A percentile compares a stretch with the other conserved stretches of the same genome.
phyloP scores from a whole-genome alignment of 2,113 vertebrate genomes.

The Chauna torquata region DNA sequence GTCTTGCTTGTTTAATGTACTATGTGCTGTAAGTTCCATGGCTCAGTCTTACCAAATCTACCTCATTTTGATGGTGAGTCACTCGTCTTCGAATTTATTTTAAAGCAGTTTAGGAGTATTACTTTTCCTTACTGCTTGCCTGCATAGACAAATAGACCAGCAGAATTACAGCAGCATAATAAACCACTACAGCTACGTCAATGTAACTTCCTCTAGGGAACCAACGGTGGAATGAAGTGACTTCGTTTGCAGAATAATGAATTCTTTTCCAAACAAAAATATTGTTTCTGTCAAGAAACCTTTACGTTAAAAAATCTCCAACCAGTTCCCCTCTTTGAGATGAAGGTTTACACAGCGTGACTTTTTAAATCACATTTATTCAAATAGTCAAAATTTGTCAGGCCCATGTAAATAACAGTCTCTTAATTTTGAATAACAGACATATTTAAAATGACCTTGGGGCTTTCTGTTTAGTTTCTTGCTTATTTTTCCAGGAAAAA shows the following conservation, averaged over 20 bases:
- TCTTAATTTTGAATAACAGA: background rate
- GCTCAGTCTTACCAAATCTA: background rate
- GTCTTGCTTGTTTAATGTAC: background rate
- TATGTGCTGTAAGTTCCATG: background rate
- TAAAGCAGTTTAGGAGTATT: background rate
- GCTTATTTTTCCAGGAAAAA: background rate
- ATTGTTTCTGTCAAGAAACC: background rate
- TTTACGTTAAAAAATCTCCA: background rate
- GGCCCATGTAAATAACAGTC: background rate
- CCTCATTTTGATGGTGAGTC: background rate
- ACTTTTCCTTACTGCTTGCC: background rate
- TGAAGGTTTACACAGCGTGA: background rate
- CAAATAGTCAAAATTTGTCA: background rate
- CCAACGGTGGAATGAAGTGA: rapidly evolving
- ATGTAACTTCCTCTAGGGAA: background rate
- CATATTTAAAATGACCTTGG: background rate
- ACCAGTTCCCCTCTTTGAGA: background rate
- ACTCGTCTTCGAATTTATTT: background rate
- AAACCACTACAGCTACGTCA: background rate
- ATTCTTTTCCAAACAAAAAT: background rate
- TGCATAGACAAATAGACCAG: background rate
- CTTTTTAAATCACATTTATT: background rate
- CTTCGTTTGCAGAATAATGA: background rate
- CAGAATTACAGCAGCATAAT: background rate
- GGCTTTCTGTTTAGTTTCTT: background rate